Evolutionary conservation across 2,797 vertebrate species (phyloP).

Genomic region (Sebastes miniatus): DNA sequence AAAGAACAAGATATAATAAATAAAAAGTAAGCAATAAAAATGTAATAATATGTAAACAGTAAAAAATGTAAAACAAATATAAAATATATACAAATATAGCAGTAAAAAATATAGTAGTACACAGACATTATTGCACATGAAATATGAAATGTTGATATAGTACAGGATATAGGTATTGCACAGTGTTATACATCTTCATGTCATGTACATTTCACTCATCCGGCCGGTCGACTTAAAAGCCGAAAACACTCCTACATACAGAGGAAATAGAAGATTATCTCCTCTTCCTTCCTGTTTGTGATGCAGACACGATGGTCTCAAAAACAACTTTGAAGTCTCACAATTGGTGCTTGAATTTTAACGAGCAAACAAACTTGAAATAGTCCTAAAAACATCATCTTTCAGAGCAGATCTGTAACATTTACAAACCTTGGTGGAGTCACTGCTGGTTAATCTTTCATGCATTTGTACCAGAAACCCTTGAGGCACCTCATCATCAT

Average conservation of each 20-base stretch:
- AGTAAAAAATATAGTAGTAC: too few relatives aligned
- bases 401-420: not conserved
- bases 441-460: not conserved
- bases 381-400: not conserved
- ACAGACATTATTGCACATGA: too few relatives aligned
- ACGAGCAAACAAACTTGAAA: not conserved
- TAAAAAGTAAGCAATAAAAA: too few relatives aligned
- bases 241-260: not conserved
- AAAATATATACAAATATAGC: too few relatives aligned
- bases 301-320: not conserved
- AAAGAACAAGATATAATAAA: too few relatives aligned
- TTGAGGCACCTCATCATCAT: not conserved
- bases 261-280: conserved; percentile 37
- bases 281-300: conserved; percentile 52
- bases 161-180: too few relatives aligned
- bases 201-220: not conserved
- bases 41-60: too few relatives aligned
- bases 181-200: not conserved
- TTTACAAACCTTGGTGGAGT: not conserved
- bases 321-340: not conserved
- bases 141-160: too few relatives aligned
- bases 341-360: not conserved
- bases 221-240: not conserved
- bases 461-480: not conserved
- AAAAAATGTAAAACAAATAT: too few relatives aligned